Base-by-base conservation (phyloP, 2,113 vertebrate genomes). In the Noturus placidus region DNA sequence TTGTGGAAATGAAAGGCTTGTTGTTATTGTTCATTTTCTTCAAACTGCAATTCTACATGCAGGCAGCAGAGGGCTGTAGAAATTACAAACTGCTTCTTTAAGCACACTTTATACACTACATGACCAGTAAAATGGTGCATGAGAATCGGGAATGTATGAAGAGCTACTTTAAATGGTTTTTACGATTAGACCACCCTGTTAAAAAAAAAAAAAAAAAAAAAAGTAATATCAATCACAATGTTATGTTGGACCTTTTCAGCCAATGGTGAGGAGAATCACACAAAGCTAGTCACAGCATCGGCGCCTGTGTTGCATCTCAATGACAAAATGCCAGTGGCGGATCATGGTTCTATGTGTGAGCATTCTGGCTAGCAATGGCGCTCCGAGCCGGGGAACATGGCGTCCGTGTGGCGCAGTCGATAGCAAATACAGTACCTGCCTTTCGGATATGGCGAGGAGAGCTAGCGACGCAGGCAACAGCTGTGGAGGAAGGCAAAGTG, bases 361-460 rank as follows among this genome's bases (percentile, higher is more conserved):
- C 79, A 81, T 81, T 59, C 56, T 25, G 33, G 59, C 79, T 81
- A 38, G 79, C 79, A 15, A 82, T 82, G 35, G 5, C 22, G 56
- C 79, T 61, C 79, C 6, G 33, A 81, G n/a, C 17, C 54, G 0
- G 30, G 30, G 79, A 59, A 33, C 86, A 86, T 87, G 88, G 69
- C 72, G 82, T 89, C 83, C 83, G 54, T 86, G 82, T 69, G 81
- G 89, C 90, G 88, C 50, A 38, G 20, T 74, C 90, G 90, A 91
- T 82, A 89, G 67, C 82, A 65, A 33, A 90, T 94, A 95, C 95
- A 94, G 95, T 94, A 95, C 95, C 96, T 96, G 95, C 94, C 95
- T 96, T 93, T 94, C 91, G 92, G 92, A 94, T 96, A 93, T 94
- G 94, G 91, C 88, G 90, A 92, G 87, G 91, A 93, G 95, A 92